These are phyloP conservation scores for Pedetes capensis DNA, from an alignment of 2,113 vertebrate genomes.

Conservation along the genomic window DNA sequence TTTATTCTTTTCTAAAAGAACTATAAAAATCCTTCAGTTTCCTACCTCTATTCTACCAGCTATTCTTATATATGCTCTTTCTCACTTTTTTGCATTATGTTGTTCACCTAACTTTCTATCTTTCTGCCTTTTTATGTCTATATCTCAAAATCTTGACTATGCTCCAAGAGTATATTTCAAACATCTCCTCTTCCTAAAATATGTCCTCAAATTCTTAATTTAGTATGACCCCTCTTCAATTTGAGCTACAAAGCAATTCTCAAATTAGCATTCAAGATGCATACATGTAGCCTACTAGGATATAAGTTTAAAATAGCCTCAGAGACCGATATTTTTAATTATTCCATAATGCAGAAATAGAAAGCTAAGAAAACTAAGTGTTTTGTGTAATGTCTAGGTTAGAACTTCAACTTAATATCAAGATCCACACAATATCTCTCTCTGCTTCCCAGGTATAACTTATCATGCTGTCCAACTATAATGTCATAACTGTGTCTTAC, in stretches of 20 bases:
- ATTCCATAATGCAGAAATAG: background rate
- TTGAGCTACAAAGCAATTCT: background rate
- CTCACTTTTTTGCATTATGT: background rate
- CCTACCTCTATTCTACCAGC: background rate
- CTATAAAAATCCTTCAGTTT: constrained; percentile 21
- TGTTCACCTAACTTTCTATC: background rate
- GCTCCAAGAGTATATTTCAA: background rate
- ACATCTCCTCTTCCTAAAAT: constrained; percentile 14
- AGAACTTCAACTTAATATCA: background rate
- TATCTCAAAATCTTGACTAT: constrained; percentile 6
- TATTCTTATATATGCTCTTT: background rate
- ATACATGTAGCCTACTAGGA: background rate
- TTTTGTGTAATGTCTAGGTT: background rate
- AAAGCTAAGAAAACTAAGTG: background rate
- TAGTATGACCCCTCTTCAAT: background rate
- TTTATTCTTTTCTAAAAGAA: constrained; percentile 27
- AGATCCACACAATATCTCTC: background rate
- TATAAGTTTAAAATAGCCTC: background rate
- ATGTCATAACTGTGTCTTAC: background rate
- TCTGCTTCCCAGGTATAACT: background rate
- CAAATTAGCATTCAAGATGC: background rate
- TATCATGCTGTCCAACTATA: background rate
- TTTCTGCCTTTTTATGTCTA: background rate
- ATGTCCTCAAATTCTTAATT: background rate
- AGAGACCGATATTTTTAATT: background rate